A percentile compares a stretch with the other conserved stretches of the same genome.
Conservation (phyloP, 2,888 invertebrate species). For the Lomographa bimaculata region DNA sequence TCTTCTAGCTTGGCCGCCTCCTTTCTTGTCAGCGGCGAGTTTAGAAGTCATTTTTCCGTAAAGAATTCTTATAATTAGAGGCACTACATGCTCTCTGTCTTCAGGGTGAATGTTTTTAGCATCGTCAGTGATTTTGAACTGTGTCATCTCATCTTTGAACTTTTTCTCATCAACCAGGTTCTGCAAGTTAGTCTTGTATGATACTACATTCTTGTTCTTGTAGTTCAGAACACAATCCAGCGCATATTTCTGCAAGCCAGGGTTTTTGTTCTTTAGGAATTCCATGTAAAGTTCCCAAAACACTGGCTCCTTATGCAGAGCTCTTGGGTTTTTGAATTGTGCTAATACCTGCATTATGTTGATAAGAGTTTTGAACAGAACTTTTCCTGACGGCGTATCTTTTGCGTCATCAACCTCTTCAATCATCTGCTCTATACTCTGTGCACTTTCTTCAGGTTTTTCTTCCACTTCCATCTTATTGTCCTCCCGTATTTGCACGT, state of each 20-base stretch:
- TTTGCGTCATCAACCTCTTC: conserved; percentile 56
- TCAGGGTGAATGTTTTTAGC: conserved; percentile 86
- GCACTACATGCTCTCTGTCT: conserved; percentile 90
- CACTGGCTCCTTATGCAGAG: conserved; percentile 89
- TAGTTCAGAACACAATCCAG: conserved; percentile 94
- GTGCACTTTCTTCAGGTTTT: conserved; percentile 46
- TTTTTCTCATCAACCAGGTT: conserved; percentile 93
- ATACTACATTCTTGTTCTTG: conserved; percentile 89
- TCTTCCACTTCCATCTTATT: conserved; percentile 58
- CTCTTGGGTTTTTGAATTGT: conserved; percentile 91
- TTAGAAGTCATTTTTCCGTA: conserved; percentile 94
- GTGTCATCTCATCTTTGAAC: conserved; percentile 92
- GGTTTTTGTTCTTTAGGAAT: conserved; percentile 90
- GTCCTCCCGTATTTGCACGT: conserved; percentile 84
- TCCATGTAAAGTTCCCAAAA: conserved; percentile 90
- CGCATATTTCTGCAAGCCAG: conserved; percentile 92
- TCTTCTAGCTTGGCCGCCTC: conserved; percentile 86
- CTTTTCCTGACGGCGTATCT: conserved; percentile 66
- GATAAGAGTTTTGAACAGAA: conserved; percentile 81
- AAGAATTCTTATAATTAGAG: conserved; percentile 90
- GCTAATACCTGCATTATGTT: conserved; percentile 90
- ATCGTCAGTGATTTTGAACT: conserved; percentile 91
- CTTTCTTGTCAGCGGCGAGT: conserved; percentile 88
- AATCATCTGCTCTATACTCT: conserved; percentile 61
- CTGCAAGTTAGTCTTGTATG: conserved; percentile 92